Evolutionary conservation across 1,140 invertebrate genomes (phyloP).

Genomic region (Streblospio benedicti): DNA sequence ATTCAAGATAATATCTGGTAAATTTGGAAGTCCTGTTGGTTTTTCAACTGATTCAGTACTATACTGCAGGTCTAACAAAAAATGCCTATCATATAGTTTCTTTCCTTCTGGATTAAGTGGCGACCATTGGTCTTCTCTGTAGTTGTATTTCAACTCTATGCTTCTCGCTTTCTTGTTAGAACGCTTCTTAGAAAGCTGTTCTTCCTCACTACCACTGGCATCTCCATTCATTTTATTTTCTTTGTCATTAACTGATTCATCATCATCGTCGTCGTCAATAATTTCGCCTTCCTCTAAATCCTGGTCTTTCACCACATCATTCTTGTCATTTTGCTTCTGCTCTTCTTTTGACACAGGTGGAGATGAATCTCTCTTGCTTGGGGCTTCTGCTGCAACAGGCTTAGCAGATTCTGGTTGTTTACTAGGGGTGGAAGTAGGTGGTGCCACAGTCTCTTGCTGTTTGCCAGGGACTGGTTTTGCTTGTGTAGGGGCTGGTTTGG

Average conservation of each 20-base stretch:
- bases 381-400: no score
- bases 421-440: no score
- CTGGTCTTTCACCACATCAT: no score
- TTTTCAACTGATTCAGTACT: slow-evolving; percentile 64
- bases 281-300: no score
- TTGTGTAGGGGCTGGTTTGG: no score
- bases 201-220: slow-evolving; percentile 10
- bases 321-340: no score
- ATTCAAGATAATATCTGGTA: slow-evolving; percentile 54
- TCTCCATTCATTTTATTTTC: not conserved
- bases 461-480: no score
- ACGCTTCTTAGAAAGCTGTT: slow-evolving; percentile 7
- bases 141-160: slow-evolving; percentile 28
- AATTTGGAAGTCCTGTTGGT: slow-evolving; percentile 59
- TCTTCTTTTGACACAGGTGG: no score
- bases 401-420: no score
- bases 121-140: slow-evolving; percentile 68
- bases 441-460: no score
- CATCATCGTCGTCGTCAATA: no score
- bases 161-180: slow-evolving; percentile 14
- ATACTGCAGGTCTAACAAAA: slow-evolving; percentile 65
- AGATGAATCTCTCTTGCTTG: no score
- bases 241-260: not conserved
- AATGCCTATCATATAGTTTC: slow-evolving; percentile 65
- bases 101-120: slow-evolving; percentile 70